Percentiles rank a stretch among this genome's conserved stretches.
phyloP scores from a whole-genome alignment of 2,113 vertebrate genomes.

The Alectura lathami region DNA sequence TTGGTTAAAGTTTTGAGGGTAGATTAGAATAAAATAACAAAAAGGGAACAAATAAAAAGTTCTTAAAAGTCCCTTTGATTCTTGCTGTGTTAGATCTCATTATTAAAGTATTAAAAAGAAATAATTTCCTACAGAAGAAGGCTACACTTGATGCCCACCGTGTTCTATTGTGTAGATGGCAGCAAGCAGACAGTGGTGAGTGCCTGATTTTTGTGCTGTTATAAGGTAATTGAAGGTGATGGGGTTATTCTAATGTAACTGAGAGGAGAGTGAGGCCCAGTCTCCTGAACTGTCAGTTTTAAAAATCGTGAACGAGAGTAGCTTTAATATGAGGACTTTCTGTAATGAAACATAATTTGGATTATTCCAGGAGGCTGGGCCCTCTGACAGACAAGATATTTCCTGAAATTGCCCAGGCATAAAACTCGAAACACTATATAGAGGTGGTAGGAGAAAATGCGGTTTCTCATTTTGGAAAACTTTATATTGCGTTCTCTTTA shows the following conservation, averaged over 20 bases:
- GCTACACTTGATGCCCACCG: slow-evolving; percentile 23
- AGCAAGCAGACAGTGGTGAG: slow-evolving; percentile 24
- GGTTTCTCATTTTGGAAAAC: neutral
- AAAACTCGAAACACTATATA: neutral
- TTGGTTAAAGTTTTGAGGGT: slow-evolving; percentile 28
- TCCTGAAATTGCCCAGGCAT: neutral
- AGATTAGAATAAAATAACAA: neutral
- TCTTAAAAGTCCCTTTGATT: slow-evolving; percentile 60
- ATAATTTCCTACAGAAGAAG: slow-evolving; percentile 9
- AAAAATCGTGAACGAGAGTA: neutral
- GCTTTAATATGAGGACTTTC: neutral
- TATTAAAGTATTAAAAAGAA: slow-evolving; percentile 27
- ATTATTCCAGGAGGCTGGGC: neutral
- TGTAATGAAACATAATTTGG: neutral
- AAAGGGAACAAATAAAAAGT: slow-evolving; percentile 47
- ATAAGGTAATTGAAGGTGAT: slow-evolving; percentile 43
- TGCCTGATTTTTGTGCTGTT: slow-evolving; percentile 31
- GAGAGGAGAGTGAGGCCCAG: neutral
- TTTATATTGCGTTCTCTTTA: neutral
- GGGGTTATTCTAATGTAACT: slow-evolving; percentile 24
- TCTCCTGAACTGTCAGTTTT: slow-evolving; percentile 2
- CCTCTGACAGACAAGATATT: neutral
- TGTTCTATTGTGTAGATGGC: neutral
- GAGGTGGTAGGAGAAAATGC: fast-evolving
- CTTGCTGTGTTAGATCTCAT: slow-evolving; percentile 28